A percentile compares a stretch with the other conserved stretches of the same genome.
Evolutionary conservation across 2,888 invertebrate species (phyloP).

Genomic region (Ectemnius continuus): DNA sequence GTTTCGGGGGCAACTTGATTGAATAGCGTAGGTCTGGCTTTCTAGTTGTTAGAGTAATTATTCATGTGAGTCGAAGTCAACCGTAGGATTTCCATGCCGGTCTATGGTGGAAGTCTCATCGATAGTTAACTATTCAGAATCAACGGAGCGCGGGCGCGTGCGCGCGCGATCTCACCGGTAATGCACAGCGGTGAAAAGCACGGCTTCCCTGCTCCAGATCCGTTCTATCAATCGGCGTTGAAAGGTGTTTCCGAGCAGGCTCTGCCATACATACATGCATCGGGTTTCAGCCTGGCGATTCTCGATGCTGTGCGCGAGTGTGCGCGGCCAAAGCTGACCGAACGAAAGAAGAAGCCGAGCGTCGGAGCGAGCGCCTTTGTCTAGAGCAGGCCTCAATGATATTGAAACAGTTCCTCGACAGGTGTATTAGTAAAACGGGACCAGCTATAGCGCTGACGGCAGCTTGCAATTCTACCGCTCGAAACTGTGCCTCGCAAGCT

Average conservation of each 20-base stretch:
- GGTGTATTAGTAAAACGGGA: slow-evolving; percentile 19
- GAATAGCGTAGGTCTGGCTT: too few species aligned
- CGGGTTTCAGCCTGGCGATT: slow-evolving; percentile 47
- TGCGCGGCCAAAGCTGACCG: neutral
- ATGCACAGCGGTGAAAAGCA: slow-evolving; percentile 43
- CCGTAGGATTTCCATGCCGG: too few species aligned
- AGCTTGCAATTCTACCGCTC: neutral
- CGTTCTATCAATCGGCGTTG: slow-evolving; percentile 54
- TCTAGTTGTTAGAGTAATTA: too few species aligned
- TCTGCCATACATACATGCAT: slow-evolving; percentile 31
- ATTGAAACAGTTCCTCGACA: slow-evolving; percentile 21
- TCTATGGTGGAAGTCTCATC: too few species aligned
- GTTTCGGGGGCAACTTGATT: too few species aligned
- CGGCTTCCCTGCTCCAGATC: slow-evolving; percentile 58
- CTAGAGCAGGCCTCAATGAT: slow-evolving; percentile 19
- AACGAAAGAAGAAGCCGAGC: slow-evolving; percentile 1
- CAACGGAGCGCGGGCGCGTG: too few species aligned
- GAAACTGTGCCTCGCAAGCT: too few species aligned
- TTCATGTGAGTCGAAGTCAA: too few species aligned
- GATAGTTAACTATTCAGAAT: too few species aligned
- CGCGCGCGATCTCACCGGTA: too few species aligned
- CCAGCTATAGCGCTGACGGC: neutral
- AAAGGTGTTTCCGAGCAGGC: slow-evolving; percentile 51
- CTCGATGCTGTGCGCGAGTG: slow-evolving; percentile 15
- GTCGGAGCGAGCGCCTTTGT: neutral